Base-by-base conservation (phyloP, 2,797 vertebrate species). In the Gobio occitaniae region DNA sequence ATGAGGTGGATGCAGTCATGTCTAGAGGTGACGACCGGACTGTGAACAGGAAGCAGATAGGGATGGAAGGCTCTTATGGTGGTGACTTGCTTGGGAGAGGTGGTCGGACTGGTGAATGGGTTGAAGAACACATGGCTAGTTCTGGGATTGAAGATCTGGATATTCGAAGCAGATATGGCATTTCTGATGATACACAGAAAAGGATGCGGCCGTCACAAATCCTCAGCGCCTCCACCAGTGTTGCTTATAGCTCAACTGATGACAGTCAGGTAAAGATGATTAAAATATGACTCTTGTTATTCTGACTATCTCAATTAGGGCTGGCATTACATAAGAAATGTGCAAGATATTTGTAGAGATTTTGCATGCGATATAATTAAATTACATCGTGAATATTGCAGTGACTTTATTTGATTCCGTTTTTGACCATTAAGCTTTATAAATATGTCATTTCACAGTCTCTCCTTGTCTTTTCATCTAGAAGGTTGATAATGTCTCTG, bases 221-320 rank as follows among this genome's bases (percentile, higher is more conserved):
- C 12, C 41, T 44, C 41, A 44, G 9, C 8, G 9, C 48, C 4
- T 47, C 11, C 56, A 32, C 29, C 6, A 32, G 63, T 32, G 63
- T 29, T 16, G 29, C 63, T 65, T 16, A 16, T 63, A 25, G 61
- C 12, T 63, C 61, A 63, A 15, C 47, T 25, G 25, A 54, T 32
- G 75, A 82, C 50, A 77, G 81, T 75, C 17, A 1, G 93, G 92
- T 94, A 90, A 59, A n/a, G 3, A 76, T 12, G 15, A 69, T 47
- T 69, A 7, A 54, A 77, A 38, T 41, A 54, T 44, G 9, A 59
- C 29, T 44, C 7, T 70, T 70, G 3, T 61, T 15, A 59, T 36
- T 52, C 15, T 56, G 3, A 56, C 36, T 41, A 7, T 10, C 32
- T 11, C 2, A 8, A 54, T 68, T 52, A 38, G 17, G 47, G 32